Base-by-base conservation (phyloP, 2,113 vertebrate genomes). In the Hippocampus barbouri region DNA sequence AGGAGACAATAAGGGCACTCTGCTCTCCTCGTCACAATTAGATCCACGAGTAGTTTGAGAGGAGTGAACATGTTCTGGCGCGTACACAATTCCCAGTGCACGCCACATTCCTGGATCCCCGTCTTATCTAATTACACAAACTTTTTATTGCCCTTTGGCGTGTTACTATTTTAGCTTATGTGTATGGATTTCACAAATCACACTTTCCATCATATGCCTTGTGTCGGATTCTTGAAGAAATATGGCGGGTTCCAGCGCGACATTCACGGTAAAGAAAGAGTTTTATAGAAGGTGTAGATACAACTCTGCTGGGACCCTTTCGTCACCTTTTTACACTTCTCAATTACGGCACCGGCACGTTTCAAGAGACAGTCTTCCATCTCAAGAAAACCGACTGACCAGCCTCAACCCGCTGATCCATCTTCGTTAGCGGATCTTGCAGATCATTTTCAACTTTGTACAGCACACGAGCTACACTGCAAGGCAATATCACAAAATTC, bases 1-100 rank as follows among this genome's bases (percentile, higher is more conserved):
- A 69, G 73, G 77, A 74, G 66, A 66, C 69, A 66, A 85, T 76
- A 63, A 78, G 73, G 77, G 71, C 49, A 49, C 67, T 77, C 53
- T 62, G 68, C 38, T 74, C 51, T 72, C 71, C 34, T 73, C 62
- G 82, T 65, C 68, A 27, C 68, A 82, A 79, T 81, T 85, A 60
- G 70, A 79, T 75, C 66, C 67, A 57, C 25, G 65, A 66, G 72
- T 80, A 73, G 77, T 80, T 75, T 27, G 71, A 74, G 27, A 41
- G 64, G 18, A 72, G 59, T 21, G 57, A 79, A 63, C 30, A 66
- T 40, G 8, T 40, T 80, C 43, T 34, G 64, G 47, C 56, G 53
- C 73, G 71, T 66, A n/a, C 49, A 61, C 6, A 51, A 27, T 65
- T 63, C 2, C 30, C 16, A 59, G 51, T 57, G 16, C 23, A 38